Evolutionary conservation across 2,888 invertebrate genomes (phyloP).

Genomic region (Cactoblastis cactorum): DNA sequence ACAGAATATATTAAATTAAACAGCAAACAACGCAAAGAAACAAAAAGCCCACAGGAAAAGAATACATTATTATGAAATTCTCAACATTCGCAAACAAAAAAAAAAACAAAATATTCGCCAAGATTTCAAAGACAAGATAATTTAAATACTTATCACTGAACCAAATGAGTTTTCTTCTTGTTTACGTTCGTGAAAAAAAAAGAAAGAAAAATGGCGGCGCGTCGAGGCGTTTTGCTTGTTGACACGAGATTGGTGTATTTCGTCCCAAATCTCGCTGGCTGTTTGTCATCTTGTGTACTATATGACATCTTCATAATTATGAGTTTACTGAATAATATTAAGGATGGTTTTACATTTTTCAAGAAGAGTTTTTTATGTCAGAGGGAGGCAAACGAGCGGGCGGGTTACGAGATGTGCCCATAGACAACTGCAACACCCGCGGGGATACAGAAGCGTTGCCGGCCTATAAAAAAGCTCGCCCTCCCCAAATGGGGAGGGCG

Average conservation of each 20-base stretch:
- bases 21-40: slow-evolving; percentile 13
- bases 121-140: slow-evolving; percentile 44
- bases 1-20: neutral
- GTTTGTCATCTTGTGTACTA: slow-evolving; percentile 49
- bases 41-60: slow-evolving; percentile 1
- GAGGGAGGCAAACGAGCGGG: neutral
- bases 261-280: slow-evolving; percentile 33
- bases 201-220: slow-evolving; percentile 39
- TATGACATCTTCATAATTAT: slow-evolving; percentile 13
- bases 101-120: slow-evolving; percentile 31
- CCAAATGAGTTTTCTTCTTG: slow-evolving; percentile 49
- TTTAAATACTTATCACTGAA: slow-evolving; percentile 47
- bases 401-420: no score
- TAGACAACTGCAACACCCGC: no score
- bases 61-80: slow-evolving; percentile 1
- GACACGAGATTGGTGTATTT: slow-evolving; percentile 62
- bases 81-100: slow-evolving; percentile 3
- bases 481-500: no score
- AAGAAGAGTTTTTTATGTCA: neutral
- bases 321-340: neutral
- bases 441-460: no score
- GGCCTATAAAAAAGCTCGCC: no score
- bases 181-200: slow-evolving; percentile 47
- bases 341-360: neutral
- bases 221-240: slow-evolving; percentile 47